These are phyloP conservation scores for Blennius ocellaris DNA, from an alignment of 2,113 vertebrate species.

Conservation along the genomic window DNA sequence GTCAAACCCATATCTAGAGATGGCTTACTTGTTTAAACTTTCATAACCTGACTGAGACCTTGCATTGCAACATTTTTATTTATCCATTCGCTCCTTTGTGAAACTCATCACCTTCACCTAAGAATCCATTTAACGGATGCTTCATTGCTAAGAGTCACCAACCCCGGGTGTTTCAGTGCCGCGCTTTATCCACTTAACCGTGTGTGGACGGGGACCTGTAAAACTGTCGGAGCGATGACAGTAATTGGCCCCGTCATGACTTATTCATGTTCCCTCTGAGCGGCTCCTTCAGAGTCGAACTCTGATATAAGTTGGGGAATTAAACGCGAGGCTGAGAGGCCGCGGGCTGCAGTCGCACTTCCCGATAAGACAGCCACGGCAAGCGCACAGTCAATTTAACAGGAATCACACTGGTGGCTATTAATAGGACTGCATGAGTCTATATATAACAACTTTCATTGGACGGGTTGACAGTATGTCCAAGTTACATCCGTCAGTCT, in stretches of 20 bases:
- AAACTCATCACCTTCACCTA: background rate
- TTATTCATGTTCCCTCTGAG: conserved; percentile 29
- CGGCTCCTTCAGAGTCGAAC: conserved; percentile 28
- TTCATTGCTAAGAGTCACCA: conserved; percentile 10
- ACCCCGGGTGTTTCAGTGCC: background rate
- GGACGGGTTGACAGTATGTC: background rate
- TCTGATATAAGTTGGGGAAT: conserved; percentile 4
- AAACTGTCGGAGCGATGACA: conserved; percentile 16
- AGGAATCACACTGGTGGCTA: background rate
- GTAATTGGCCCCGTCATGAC: conserved; percentile 33
- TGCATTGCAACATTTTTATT: too few relatives aligned
- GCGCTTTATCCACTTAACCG: conserved; percentile 22
- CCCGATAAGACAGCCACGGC: background rate
- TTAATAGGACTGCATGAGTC: background rate
- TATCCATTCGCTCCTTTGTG: too few relatives aligned
- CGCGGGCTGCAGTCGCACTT: background rate
- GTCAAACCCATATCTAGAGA: too few relatives aligned
- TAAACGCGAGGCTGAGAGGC: conserved; percentile 4
- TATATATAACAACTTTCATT: background rate
- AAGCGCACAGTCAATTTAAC: background rate
- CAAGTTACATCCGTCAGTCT: background rate
- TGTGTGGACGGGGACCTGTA: conserved; percentile 16
- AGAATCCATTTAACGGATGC: background rate
- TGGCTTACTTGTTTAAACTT: too few relatives aligned
- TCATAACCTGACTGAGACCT: too few relatives aligned